Percentiles rank a stretch among this genome's conserved stretches.
These are phyloP conservation scores for Erpobdella octoculata DNA, from an alignment of 2,888 invertebrate species.

Conservation along the genomic window DNA sequence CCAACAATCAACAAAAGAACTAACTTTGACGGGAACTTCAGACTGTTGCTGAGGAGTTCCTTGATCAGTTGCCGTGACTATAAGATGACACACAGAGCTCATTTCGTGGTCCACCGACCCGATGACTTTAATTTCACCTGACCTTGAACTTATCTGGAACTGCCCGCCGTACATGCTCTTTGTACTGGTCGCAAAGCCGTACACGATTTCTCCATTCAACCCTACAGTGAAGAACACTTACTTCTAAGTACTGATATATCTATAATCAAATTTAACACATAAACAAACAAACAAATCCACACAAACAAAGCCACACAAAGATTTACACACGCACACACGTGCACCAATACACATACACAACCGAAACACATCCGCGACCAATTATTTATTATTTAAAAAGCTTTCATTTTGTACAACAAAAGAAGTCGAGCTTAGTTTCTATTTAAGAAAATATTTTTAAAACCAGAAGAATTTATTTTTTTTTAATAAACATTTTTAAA, in stretches of 20 bases:
- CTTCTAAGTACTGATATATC: too few relatives aligned
- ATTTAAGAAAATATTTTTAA: too few relatives aligned
- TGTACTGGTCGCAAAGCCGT: constrained; percentile 31
- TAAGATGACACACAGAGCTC: constrained; percentile 28
- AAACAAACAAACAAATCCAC: too few relatives aligned
- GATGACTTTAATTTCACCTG: constrained; percentile 33
- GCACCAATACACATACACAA: too few relatives aligned
- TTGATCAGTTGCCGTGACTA: constrained; percentile 33
- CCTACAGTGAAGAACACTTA: constrained; percentile 19
- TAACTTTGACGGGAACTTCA: constrained; percentile 33
- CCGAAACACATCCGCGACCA: too few relatives aligned
- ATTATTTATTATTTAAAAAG: background rate
- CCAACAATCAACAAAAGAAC: too few relatives aligned
- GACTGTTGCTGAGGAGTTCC: constrained; percentile 28
- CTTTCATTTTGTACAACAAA: background rate
- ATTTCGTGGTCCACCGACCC: constrained; percentile 33
- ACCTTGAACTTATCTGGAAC: constrained; percentile 29
- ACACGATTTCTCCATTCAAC: constrained; percentile 32
- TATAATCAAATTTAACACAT: too few relatives aligned
- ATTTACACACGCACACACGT: too few relatives aligned
- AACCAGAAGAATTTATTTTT: background rate
- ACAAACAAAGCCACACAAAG: too few relatives aligned
- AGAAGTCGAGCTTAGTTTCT: too few relatives aligned
- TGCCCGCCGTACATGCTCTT: constrained; percentile 25
- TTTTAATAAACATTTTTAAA: background rate